Evolutionary conservation across 2,113 vertebrate genomes (phyloP).

Genomic region (Psilopsiagon aymara): DNA sequence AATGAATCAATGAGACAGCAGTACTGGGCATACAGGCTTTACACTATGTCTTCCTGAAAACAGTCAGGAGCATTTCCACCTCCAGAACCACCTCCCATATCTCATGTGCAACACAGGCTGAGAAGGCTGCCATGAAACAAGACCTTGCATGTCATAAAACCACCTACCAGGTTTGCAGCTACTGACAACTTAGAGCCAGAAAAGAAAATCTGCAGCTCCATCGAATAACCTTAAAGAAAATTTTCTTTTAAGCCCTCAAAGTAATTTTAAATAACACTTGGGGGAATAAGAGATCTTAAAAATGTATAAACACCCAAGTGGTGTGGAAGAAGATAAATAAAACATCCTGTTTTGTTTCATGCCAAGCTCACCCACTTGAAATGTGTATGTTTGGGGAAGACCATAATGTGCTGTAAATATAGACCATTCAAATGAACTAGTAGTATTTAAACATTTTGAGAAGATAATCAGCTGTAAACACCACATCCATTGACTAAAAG

Average conservation of each 20-base stretch:
- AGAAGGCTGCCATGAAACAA: neutral
- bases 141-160: neutral
- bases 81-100: neutral
- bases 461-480: slow-evolving; percentile 79
- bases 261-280: neutral
- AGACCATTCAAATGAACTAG: slow-evolving; percentile 53
- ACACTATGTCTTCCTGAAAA: neutral
- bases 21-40: neutral
- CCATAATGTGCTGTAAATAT: slow-evolving; percentile 11
- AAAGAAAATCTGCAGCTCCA: neutral
- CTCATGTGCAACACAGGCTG: neutral
- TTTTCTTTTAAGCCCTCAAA: neutral
- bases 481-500: neutral
- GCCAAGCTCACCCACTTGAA: neutral
- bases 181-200: neutral
- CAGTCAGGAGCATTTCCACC: neutral
- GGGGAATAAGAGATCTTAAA: neutral
- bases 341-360: neutral
- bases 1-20: neutral
- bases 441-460: slow-evolving; percentile 56
- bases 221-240: neutral
- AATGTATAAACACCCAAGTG: neutral
- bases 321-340: neutral
- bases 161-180: neutral
- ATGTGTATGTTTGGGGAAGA: neutral